Conservation (phyloP, 2,113 vertebrate species). For the Lipophrys pholis region DNA sequence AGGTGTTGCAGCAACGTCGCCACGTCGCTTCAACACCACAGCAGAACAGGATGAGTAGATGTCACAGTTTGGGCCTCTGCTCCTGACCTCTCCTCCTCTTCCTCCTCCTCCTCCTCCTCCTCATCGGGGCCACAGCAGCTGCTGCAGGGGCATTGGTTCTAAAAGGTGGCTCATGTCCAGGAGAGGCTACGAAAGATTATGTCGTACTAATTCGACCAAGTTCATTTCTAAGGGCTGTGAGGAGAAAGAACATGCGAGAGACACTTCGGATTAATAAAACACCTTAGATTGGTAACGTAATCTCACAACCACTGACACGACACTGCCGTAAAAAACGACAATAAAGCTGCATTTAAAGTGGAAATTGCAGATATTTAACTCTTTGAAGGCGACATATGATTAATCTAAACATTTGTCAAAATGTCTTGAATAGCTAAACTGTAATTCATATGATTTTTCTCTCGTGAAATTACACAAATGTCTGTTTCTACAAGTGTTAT, state of each 20-base stretch:
- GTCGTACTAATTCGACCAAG: conserved; percentile 97
- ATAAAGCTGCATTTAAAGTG: no score
- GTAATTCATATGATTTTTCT: no score
- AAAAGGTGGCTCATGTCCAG: conserved; percentile 55
- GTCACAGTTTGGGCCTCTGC: conserved; percentile 75
- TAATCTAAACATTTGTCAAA: no score
- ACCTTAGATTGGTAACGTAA: background rate
- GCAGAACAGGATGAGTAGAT: conserved; percentile 68
- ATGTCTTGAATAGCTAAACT: no score
- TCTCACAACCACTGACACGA: background rate
- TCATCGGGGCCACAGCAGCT: conserved; percentile 71
- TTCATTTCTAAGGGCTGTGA: conserved; percentile 97
- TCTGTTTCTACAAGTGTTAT: background rate
- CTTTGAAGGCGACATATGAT: no score
- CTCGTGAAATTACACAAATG: background rate
- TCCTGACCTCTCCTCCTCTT: conserved; percentile 47
- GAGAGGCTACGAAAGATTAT: conserved; percentile 80
- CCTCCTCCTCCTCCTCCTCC: conserved; percentile 50
- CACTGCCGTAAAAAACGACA: no score
- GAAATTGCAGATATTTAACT: no score
- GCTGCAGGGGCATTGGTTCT: conserved; percentile 65
- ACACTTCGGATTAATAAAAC: conserved; percentile 1
- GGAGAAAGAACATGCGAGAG: conserved; percentile 23
- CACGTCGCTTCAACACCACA: conserved; percentile 68
- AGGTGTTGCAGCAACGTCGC: conserved; percentile 60